Base-by-base conservation (phyloP, 2,888 invertebrate species). In the Zygothrica quintamaculata region DNA sequence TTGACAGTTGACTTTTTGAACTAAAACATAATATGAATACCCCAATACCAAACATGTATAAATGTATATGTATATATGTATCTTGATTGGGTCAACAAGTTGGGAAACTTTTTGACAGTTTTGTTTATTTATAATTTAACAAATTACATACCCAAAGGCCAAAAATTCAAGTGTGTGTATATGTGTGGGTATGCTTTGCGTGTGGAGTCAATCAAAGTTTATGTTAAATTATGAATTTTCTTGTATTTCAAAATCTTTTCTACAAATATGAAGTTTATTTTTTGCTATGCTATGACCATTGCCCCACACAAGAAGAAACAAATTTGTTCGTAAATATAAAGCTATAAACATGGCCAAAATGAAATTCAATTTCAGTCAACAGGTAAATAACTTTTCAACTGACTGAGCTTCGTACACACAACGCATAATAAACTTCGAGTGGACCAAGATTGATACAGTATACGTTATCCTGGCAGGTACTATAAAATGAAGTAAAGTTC, bases 111-210 rank as follows among this genome's bases (percentile, higher is more conserved):
- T 46, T 46, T 31, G 18, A 5, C 16, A 18, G 7, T 7, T 33
- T 46, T 46, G 44, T 46, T 46, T 46, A 34, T 22, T 46, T 46
- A 46, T 46, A 46, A 46, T 46, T 46, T 46, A 25, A 12, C 5
- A 42, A 42, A 42, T 26, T 7, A 13, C 12, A 42, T 13, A 42
- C 33, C 44, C 44, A 33, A 5, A 18, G n/a, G 44, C 8, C 44
- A 42, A 2, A 12, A 42, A 13, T 42, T 42, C 26, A 12, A 42
- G 13, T 22, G 7, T 18, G 11, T 25, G 40, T 40, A 7, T 40
- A 18, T 0, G 40, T 31, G 31, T 31, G 18, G 2, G 18, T 22
- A 9, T 29, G 4, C 29, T 5, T n/a, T 29, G 29, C 9, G 29
- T 29, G 18, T 22, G 18, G 18, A 5, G 29, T 9, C 29, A 22